Evolutionary conservation across 2,797 vertebrate genomes (phyloP), one percentile per base, ranked within the genome.

Genomic region (Salarias fasciatus): DNA sequence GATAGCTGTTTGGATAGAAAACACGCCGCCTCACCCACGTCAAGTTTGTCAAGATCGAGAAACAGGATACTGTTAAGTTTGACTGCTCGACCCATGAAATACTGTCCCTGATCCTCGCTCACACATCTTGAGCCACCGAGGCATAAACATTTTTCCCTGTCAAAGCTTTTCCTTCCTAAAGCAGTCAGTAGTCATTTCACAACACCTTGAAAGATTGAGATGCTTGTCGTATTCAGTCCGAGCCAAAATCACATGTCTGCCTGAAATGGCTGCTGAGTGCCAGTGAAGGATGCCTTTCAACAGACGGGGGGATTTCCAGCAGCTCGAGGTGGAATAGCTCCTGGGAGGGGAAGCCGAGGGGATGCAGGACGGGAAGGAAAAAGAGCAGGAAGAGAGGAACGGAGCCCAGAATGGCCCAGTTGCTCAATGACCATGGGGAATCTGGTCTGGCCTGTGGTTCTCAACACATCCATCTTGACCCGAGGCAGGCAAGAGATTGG

Each of bases 201-300:
- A 75, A 66, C 2, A 50, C 53, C 79, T 77, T 9, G 72, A 80
- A 82, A 84, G 85, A 89, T 83, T 82, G 68, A 89, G 82, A 82
- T 72, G 75, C 72, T 75, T 76, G 76, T 79, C 77, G 57, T 75
- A 65, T 79, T 85, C 72, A 57, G 69, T 80, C 77, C 79, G 75
- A 47, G 54, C 69, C 14, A 56, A 86, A n/a, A 83, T 85, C 62
- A 56, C 68, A 78, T 56, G 81, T 84, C 84, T 55, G 71, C 71
- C 69, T 83, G 67, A 87, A 86, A 86, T 69, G 74, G 81, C 76
- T 77, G 78, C 79, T 77, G 81, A 87, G 78, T 79, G 75, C 65
- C 77, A 83, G 74, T 76, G 73, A 89, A 74, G 73, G 86, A 86
- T 86, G 80, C 78, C 84, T 86, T 83, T 91, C 86, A 87, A 73